Conservation (phyloP, 2,113 vertebrate species). For the Bambusicola thoracicus region DNA sequence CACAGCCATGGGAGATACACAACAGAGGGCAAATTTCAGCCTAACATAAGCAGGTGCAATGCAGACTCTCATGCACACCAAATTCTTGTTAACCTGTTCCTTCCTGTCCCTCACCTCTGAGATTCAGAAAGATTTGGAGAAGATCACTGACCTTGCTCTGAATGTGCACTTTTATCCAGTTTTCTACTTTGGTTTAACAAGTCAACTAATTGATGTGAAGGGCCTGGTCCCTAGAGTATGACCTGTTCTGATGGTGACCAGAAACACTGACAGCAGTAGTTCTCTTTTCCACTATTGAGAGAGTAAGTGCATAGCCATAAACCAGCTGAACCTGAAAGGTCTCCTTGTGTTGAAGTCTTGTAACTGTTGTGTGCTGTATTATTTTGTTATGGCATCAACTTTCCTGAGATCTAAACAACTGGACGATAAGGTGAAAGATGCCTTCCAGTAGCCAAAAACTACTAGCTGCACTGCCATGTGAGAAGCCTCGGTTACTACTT, state of each 20-base stretch:
- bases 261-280: background rate
- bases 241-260: background rate
- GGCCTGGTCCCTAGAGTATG: rapidly evolving
- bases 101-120: background rate
- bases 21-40: background rate
- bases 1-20: background rate
- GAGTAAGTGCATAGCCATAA: background rate
- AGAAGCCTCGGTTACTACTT: background rate
- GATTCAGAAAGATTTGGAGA: background rate
- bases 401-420: background rate
- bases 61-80: background rate
- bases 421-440: background rate
- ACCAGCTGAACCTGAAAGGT: background rate
- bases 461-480: background rate
- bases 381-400: background rate
- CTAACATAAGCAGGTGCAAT: background rate
- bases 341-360: background rate
- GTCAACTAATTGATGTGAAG: background rate
- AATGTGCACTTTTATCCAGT: background rate
- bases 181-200: background rate
- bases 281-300: background rate
- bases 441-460: background rate
- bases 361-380: background rate
- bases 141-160: background rate
- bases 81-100: background rate